phyloP scores from a whole-genome alignment of 2,797 vertebrate species.

The Enteromius fasciolatus region DNA sequence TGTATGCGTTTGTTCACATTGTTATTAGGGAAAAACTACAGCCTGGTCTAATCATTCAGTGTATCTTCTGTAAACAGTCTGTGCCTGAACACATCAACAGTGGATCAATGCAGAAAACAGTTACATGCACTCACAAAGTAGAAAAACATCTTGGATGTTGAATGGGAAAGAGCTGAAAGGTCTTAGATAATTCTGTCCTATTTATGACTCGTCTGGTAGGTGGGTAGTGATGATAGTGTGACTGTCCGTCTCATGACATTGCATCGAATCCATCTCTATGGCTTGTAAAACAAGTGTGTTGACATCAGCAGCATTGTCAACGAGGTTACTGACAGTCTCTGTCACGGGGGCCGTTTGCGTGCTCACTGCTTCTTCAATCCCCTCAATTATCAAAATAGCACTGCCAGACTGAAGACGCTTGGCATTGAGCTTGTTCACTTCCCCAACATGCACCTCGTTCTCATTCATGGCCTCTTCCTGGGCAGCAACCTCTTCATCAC shows the following conservation, averaged over 20 bases:
- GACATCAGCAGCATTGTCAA: not conserved
- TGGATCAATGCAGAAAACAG: constrained; percentile 27
- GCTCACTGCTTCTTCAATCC: constrained; percentile 3
- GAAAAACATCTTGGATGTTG: not conserved
- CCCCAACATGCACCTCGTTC: not conserved
- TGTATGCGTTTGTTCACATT: constrained; percentile 29
- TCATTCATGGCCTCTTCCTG: constrained; percentile 13
- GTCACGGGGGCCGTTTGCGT: not conserved
- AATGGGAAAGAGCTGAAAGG: not conserved
- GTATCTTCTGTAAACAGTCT: constrained; percentile 27
- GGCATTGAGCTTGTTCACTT: constrained; percentile 36
- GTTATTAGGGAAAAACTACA: not conserved
- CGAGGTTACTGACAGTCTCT: not conserved
- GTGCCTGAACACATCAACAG: not conserved
- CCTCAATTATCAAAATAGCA: constrained; percentile 27
- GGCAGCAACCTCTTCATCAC: not conserved
- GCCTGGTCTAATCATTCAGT: constrained; percentile 7
- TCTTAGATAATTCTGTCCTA: not conserved
- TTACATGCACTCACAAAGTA: constrained; percentile 1
- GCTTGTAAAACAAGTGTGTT: constrained; percentile 28
- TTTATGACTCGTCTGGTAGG: constrained; percentile 10
- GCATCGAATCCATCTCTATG: constrained; percentile 12
- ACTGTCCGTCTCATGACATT: not conserved
- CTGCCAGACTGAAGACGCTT: not conserved
- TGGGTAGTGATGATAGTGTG: constrained; percentile 17